Evolutionary conservation across 2,113 vertebrate genomes (phyloP).

Genomic region (Capreolus pygargus): DNA sequence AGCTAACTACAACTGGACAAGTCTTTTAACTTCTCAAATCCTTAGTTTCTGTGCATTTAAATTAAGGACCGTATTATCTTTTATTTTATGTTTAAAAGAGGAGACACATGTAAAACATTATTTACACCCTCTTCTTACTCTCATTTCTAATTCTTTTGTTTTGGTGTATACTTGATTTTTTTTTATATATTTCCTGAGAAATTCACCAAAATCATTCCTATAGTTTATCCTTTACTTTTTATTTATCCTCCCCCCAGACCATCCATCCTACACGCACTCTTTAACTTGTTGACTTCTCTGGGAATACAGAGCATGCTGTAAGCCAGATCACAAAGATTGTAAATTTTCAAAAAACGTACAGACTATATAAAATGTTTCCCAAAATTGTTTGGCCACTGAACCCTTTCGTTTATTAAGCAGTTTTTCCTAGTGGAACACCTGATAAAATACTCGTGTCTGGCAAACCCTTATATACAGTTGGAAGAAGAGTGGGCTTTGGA

Average conservation of each 20-base stretch:
- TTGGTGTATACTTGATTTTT: neutral
- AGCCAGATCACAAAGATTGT: neutral
- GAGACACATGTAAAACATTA: neutral
- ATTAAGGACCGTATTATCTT: neutral
- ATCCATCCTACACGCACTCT: rapidly evolving
- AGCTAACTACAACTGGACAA: neutral
- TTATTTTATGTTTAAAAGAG: neutral
- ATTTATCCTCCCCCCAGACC: neutral
- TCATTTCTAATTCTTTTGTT: neutral
- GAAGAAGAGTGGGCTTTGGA: neutral
- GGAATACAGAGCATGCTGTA: neutral
- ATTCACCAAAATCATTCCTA: neutral
- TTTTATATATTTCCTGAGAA: neutral
- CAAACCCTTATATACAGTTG: neutral
- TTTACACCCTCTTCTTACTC: neutral
- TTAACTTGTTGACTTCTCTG: neutral
- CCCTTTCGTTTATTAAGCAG: neutral
- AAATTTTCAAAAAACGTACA: neutral
- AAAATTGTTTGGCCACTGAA: neutral
- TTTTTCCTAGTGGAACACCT: neutral
- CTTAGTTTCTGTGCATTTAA: neutral
- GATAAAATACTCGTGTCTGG: neutral
- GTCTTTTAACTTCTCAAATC: neutral
- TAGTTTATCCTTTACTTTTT: neutral
- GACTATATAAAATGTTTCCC: neutral